Evolutionary conservation across 2,888 invertebrate genomes (phyloP).

Genomic region (Catocala nupta): DNA sequence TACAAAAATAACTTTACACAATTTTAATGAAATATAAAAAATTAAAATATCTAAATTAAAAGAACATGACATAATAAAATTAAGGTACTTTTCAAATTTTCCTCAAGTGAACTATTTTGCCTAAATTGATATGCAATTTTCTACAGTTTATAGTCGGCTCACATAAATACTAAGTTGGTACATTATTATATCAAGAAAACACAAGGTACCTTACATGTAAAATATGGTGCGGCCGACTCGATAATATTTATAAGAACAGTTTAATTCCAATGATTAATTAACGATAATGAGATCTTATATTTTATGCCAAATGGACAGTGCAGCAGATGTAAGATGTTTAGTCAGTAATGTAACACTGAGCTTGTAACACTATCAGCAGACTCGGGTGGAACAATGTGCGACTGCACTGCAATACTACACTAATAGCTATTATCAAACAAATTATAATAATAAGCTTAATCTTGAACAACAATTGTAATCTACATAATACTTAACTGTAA

Average conservation of each 20-base stretch:
- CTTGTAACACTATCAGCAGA: slow-evolving; percentile 18
- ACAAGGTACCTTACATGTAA: too few relatives aligned
- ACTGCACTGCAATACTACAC: slow-evolving; percentile 46
- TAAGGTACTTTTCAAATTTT: slow-evolving; percentile 22
- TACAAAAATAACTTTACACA: slow-evolving; percentile 53
- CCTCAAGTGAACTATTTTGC: slow-evolving; percentile 30
- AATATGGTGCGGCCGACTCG: slow-evolving; percentile 32
- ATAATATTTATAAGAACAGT: slow-evolving; percentile 42
- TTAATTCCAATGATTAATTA: slow-evolving; percentile 50
- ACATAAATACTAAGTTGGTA: slow-evolving; percentile 31
- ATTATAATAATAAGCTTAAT: slow-evolving; percentile 36
- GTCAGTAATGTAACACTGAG: slow-evolving; percentile 33
- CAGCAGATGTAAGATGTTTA: slow-evolving; percentile 31
- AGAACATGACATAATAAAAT: slow-evolving; percentile 15
- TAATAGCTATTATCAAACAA: slow-evolving; percentile 33
- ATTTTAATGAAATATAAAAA: slow-evolving; percentile 44
- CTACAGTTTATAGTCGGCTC: slow-evolving; percentile 42
- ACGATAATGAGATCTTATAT: slow-evolving; percentile 69
- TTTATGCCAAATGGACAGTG: slow-evolving; percentile 58
- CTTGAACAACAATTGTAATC: slow-evolving; percentile 45
- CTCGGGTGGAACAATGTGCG: slow-evolving; percentile 19
- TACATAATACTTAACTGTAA: slow-evolving; percentile 54
- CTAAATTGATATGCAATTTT: slow-evolving; percentile 50
- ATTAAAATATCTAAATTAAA: slow-evolving; percentile 27
- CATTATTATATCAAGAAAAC: slow-evolving; percentile 20